These are phyloP conservation scores for Pygoscelis antarcticus DNA, from an alignment of 2,113 vertebrate species.

Conservation along the genomic window DNA sequence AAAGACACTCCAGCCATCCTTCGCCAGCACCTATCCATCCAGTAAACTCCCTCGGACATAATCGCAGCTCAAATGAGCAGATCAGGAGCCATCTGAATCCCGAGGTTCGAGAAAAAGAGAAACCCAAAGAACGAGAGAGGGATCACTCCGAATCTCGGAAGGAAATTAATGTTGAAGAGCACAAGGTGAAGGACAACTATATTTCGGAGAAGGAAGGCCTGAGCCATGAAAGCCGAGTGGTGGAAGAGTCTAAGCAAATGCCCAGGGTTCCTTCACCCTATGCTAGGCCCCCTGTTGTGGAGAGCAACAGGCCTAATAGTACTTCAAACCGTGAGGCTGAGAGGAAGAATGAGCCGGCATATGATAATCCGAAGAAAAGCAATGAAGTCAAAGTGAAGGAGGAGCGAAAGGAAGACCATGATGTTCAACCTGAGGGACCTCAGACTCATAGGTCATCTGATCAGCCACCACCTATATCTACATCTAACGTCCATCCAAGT, in stretches of 20 bases:
- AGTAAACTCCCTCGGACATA: constrained; percentile 83
- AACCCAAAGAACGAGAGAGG: constrained; percentile 84
- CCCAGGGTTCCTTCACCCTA: constrained; percentile 88
- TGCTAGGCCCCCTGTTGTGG: constrained; percentile 74
- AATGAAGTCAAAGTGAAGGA: constrained; percentile 95
- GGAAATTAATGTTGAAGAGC: constrained; percentile 85
- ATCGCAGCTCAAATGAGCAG: constrained; percentile 82
- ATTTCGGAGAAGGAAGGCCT: constrained; percentile 86
- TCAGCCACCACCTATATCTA: constrained; percentile 77
- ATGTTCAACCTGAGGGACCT: constrained; percentile 79
- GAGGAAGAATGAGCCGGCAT: constrained; percentile 84
- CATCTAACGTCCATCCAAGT: constrained; percentile 80
- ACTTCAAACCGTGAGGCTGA: constrained; percentile 86
- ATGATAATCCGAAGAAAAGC: constrained; percentile 89
- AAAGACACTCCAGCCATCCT: constrained; percentile 89
- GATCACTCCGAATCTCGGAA: constrained; percentile 90
- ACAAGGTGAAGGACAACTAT: constrained; percentile 91
- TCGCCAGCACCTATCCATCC: constrained; percentile 89
- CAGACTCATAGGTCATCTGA: constrained; percentile 77
- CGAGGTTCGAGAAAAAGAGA: constrained; percentile 88
- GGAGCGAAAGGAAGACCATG: constrained; percentile 92
- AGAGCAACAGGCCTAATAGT: constrained; percentile 78
- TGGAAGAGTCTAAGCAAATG: constrained; percentile 86
- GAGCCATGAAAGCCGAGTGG: constrained; percentile 79
- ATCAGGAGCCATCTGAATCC: constrained; percentile 81